phyloP scores from a whole-genome alignment of 35 echinoderm and acorn worm species.

The Heliocidaris erythrogramma region DNA sequence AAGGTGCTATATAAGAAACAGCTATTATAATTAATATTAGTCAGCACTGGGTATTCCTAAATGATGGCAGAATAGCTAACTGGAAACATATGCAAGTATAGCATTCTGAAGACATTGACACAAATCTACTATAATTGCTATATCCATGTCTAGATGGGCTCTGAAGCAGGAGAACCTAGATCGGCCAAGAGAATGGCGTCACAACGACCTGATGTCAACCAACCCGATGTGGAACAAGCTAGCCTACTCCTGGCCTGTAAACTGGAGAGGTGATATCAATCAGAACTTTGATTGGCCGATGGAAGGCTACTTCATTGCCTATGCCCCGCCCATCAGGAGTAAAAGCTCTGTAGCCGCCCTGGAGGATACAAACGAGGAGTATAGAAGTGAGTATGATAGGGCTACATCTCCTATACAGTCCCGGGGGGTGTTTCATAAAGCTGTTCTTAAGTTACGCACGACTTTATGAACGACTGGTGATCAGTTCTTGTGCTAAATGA shows the following conservation, averaged over 20 bases:
- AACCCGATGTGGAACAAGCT: conserved; percentile 98
- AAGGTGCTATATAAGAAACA: no score
- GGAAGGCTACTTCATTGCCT: conserved; percentile 93
- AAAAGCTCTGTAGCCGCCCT: neutral
- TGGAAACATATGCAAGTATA: no score
- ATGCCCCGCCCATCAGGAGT: conserved; percentile 89
- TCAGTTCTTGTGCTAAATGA: no score
- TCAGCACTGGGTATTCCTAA: no score
- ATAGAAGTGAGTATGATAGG: neutral
- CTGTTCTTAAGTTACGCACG: no score
- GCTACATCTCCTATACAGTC: neutral
- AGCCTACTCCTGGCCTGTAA: conserved; percentile 94
- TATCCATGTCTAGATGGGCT: conserved; percentile 86
- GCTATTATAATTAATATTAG: no score
- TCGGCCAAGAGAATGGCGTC: conserved; percentile 92
- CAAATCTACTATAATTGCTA: neutral
- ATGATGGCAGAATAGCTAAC: no score
- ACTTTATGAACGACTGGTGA: no score
- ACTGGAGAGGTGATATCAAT: conserved; percentile 82
- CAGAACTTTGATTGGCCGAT: conserved; percentile 99
- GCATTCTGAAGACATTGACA: no score
- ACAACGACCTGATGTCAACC: conserved; percentile 74
- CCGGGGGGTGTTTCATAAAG: no score
- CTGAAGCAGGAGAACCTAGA: conserved; percentile 90
- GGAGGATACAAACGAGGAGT: conserved; percentile 9